These are phyloP conservation scores for Acleris emargana DNA, from an alignment of 2,888 invertebrate genomes.

Conservation along the genomic window DNA sequence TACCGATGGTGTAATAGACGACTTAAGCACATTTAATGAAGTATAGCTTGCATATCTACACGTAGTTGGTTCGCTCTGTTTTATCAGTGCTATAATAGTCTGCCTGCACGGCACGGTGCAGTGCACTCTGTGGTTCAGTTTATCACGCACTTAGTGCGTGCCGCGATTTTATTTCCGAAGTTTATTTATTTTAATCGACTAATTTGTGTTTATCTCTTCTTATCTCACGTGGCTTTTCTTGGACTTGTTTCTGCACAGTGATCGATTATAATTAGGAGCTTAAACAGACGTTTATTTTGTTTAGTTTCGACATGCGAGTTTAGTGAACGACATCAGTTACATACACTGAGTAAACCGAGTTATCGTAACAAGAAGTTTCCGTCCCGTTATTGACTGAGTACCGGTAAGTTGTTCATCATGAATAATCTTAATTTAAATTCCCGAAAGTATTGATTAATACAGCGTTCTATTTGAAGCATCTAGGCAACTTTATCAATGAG, in stretches of 20 bases:
- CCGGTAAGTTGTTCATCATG: slow-evolving; percentile 20
- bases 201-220: slow-evolving; percentile 20
- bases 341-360: slow-evolving; percentile 17
- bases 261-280: neutral
- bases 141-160: slow-evolving; percentile 24
- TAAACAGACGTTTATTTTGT: neutral
- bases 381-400: slow-evolving; percentile 17
- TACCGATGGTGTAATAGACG: too few relatives aligned
- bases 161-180: slow-evolving; percentile 6
- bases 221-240: slow-evolving; percentile 11
- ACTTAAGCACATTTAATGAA: too few relatives aligned
- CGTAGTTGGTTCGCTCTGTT: too few relatives aligned
- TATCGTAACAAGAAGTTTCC: slow-evolving; percentile 24
- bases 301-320: slow-evolving; percentile 18
- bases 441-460: neutral
- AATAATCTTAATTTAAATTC: neutral
- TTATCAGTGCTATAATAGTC: too few relatives aligned
- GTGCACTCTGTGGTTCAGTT: too few relatives aligned
- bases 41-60: too few relatives aligned
- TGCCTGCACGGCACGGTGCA: too few relatives aligned
- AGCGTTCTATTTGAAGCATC: neutral
- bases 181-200: slow-evolving; percentile 18
- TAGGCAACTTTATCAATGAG: neutral
- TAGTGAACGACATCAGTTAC: slow-evolving; percentile 9
- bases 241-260: neutral